These are phyloP conservation scores for Ailurus styani DNA, from an alignment of 2,113 vertebrate genomes.

Conservation along the genomic window DNA sequence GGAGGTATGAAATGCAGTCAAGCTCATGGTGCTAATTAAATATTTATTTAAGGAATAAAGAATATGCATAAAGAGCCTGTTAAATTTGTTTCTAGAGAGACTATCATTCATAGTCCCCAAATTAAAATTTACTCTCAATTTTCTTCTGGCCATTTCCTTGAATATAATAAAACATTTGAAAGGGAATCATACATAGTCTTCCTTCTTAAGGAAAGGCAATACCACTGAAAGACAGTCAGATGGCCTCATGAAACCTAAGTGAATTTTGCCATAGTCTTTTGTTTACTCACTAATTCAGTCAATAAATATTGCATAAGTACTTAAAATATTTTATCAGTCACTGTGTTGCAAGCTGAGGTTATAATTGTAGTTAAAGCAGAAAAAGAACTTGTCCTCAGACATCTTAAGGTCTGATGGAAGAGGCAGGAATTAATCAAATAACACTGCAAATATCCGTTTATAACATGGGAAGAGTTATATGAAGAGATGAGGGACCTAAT, in stretches of 20 bases:
- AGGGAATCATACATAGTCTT: neutral
- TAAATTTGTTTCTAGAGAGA: neutral
- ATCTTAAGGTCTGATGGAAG: neutral
- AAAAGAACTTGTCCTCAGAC: neutral
- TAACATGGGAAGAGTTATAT: neutral
- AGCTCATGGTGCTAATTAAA: neutral
- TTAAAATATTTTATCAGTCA: neutral
- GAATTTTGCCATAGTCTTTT: neutral
- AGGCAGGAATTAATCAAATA: neutral
- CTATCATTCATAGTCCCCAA: neutral
- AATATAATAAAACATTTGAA: neutral
- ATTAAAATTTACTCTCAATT: neutral
- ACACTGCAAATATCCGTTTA: neutral
- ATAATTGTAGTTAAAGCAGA: neutral
- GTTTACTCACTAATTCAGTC: neutral
- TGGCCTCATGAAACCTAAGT: neutral
- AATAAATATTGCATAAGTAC: neutral
- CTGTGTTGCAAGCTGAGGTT: neutral
- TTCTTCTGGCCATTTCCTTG: neutral
- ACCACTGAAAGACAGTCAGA: neutral
- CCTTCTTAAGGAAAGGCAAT: neutral
- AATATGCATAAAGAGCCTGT: neutral
- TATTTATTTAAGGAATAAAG: slow-evolving; percentile 9
- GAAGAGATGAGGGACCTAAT: neutral
- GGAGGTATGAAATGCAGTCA: neutral